Base-by-base conservation (phyloP, 2,113 vertebrate species). In the Pimephales promelas region DNA sequence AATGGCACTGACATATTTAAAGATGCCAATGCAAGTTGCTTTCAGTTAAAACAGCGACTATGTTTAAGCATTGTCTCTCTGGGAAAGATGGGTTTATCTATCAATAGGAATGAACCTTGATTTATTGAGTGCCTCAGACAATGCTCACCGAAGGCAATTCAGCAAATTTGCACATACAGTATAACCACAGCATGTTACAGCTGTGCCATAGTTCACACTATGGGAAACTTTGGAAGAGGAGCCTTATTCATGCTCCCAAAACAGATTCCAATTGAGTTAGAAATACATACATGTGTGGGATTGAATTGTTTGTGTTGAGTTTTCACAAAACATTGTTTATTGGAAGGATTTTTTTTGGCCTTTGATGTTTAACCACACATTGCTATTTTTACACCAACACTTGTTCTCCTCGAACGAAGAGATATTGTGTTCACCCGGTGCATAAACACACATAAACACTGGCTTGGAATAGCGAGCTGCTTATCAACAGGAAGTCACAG, bases 401-500 rank as follows among this genome's bases (percentile, higher is more conserved):
- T 94, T 92, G 90, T 93, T 92, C 91, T 91, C 89, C 88, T 89
- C 88, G 89, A 90, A 92, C 85, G 88, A 88, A 86, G 73, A 87
- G 87, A 87, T 87, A 87, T 89, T 88, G 88, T 89, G 88, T 83
- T 84, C 86, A 89, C 68, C 40, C 82, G 83, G 91, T 90, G 90
- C 91, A 92, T 89, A 92, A 92, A 92, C 86, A 90, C 90, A 89
- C 83, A 92, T 92, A 93, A 93, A 94, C 92, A 94, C 84, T 56
- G 82, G 87, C 91, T 89, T 88, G 75, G 85, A 90, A 85, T 87
- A 83, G 91, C 89, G 87, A 62, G 86, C 89, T 92, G 86, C 93
- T 94, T 94, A 94, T 94, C 93, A 87, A 93, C 94, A 94, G 93
- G 94, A 94, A 94, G 92, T 91, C 90, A 89, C 92, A 94, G 93